Evolutionary conservation across 2,888 invertebrate genomes (phyloP), one percentile per base, ranked within the genome.

Genomic region (Allygus modestus): DNA sequence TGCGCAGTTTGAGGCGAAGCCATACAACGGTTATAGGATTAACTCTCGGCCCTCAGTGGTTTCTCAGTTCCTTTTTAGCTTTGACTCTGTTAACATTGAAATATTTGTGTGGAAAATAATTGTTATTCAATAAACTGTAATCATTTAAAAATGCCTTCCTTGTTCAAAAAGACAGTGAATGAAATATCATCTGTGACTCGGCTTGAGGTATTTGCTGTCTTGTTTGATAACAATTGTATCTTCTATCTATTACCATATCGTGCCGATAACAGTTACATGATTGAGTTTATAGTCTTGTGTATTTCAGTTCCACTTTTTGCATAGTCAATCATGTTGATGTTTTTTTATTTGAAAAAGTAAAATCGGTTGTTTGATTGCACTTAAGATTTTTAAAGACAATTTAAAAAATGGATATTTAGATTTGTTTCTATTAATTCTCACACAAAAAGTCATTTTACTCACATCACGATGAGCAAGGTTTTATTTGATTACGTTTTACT

Each of bases 81-180:
- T 31, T 65, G 1, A 26, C 2, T 23, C 1, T 58, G 65, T 65
- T 0, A 65, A 26, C 31, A 4, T 54, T 54, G 54, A 23, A 11
- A n/a, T 12, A 46, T 46, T 17, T 46, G 12, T 15, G 9, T 46
- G 46, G 1, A 17, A 46, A 46, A 46, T n/a, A n/a, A n/a, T n/a
- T n/a, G n/a, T n/a, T n/a, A n/a, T 46, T 12, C 17, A 46, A 15
- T 46, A 15, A 15, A 46, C 7, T 46, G 4, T 46, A 17, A 46
- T 37, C 37, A 37, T 37, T 11, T 79, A 5, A 33, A 51, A 7
- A 79, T 79, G 79, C 58, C 79, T 58, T 79, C 28, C 23, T 54
- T 51, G 7, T 79, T 79, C 58, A 79, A 37, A 33, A 79, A 79
- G 23, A 58, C 58, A n/a, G 79, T 58, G 15, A 54, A 79, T 33